Evolutionary conservation across 1,140 invertebrate species (phyloP), one percentile per base, ranked within the genome.

Genomic region (Drosophila kepulauana): DNA sequence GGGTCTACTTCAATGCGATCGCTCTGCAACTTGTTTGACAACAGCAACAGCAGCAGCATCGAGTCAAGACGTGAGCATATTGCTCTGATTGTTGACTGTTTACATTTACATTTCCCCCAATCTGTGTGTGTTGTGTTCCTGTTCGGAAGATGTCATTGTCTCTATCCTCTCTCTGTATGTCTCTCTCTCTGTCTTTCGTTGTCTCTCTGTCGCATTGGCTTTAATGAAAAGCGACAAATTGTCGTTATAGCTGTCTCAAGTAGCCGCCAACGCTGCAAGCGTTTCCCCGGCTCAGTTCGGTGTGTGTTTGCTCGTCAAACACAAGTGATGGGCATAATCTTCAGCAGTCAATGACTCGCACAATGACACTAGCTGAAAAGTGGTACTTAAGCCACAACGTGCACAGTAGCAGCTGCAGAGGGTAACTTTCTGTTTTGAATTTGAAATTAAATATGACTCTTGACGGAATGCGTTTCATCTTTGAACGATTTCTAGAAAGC

Each of bases 1-100:
- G 61, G 30, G 61, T 33, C 59, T 30, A 51, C 28, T 16, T 6
- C 25, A 20, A 10, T 67, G 58, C 79, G 79, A 75, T 77, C 69
- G 52, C 64, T 66, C 76, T 25, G 80, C 84, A 81, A 84, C 84
- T 84, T 88, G 84, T 88, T 88, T 88, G 81, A 89, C 80, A 80
- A 66, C 63, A 70, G n/a, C 8, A 11, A 2, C 38, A 41, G 38
- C 10, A 13, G 3, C 41, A 13, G 58, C 59, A 28, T 35, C 56
- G 65, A 64, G 51, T 57, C 56, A 69, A 75, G 69, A 62, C 81
- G 78, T 67, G 68, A 61, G 73, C 81, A 65, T 58, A 45, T 62
- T 79, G 62, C 73, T 67, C 71, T 51, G 33, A 38, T 73, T 67
- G 46, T 49, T 62, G 5, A 16, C 54, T 72, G 68, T 62, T 87